These are phyloP conservation scores for Lamproptera curius DNA, from an alignment of 2,888 invertebrate genomes.

Conservation along the genomic window DNA sequence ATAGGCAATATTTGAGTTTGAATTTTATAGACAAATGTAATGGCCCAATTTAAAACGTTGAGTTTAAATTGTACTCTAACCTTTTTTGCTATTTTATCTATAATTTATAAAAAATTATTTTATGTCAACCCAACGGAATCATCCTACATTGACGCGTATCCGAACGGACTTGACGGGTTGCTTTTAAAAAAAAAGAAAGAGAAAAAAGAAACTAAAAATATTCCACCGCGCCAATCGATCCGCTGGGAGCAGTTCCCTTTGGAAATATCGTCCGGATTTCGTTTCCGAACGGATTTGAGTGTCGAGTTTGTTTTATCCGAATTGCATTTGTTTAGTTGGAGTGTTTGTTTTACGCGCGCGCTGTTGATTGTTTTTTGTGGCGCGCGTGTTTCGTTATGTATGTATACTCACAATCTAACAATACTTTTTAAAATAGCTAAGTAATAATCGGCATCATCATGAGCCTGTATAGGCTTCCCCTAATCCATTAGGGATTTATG, in stretches of 20 bases:
- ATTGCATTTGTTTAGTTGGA: constrained; percentile 31
- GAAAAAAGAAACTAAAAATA: constrained; percentile 33
- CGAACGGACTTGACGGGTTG: constrained; percentile 26
- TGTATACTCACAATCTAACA: too few relatives aligned
- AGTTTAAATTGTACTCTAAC: too few relatives aligned
- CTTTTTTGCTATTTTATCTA: too few relatives aligned
- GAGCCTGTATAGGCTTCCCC: too few relatives aligned
- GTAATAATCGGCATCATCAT: too few relatives aligned
- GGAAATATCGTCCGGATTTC: constrained; percentile 51
- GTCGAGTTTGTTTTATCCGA: constrained; percentile 22
- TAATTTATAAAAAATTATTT: neutral
- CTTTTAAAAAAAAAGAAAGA: neutral
- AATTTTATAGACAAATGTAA: too few relatives aligned
- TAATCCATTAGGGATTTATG: too few relatives aligned
- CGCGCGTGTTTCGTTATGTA: neutral
- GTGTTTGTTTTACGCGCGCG: constrained; percentile 20
- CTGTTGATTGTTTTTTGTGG: constrained; percentile 10
- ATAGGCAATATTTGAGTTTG: too few relatives aligned
- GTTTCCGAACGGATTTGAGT: constrained; percentile 38
- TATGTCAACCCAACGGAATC: constrained; percentile 4
- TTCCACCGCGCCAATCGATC: constrained; percentile 46
- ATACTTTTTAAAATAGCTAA: too few relatives aligned
- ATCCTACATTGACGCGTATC: neutral
- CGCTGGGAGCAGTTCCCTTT: constrained; percentile 49
- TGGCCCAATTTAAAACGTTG: too few relatives aligned